phyloP scores from a whole-genome alignment of 2,797 vertebrate genomes.

The Lophius americanus region DNA sequence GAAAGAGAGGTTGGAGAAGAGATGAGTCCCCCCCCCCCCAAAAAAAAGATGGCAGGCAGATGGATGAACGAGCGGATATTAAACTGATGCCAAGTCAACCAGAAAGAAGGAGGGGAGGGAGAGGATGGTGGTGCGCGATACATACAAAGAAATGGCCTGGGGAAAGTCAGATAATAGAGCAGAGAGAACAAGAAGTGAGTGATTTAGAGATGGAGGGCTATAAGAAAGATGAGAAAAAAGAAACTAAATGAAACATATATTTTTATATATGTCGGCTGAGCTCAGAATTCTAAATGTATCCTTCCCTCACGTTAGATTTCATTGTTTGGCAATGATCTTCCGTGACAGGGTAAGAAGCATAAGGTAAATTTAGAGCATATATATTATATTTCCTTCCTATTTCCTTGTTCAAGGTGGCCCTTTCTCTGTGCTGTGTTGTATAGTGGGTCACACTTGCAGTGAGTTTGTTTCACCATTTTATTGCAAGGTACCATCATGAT shows the following conservation, averaged over 20 bases:
- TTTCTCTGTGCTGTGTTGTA: neutral
- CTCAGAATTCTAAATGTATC: slow-evolving; percentile 1
- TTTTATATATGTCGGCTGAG: slow-evolving; percentile 19
- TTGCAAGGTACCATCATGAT: neutral
- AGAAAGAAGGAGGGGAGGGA: slow-evolving; percentile 29
- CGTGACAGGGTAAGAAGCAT: neutral
- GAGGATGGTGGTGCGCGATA: neutral
- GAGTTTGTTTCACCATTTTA: slow-evolving; percentile 22
- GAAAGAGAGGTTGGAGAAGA: slow-evolving; percentile 53
- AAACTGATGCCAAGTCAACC: slow-evolving; percentile 66
- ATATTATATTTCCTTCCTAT: too few species aligned
- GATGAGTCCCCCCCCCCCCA: slow-evolving; percentile 27
- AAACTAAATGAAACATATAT: slow-evolving; percentile 29
- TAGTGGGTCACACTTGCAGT: neutral
- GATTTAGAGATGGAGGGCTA: slow-evolving; percentile 34
- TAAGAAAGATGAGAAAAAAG: slow-evolving; percentile 20
- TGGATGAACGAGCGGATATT: slow-evolving; percentile 61
- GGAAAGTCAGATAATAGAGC: slow-evolving; percentile 63
- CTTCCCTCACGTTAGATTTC: neutral
- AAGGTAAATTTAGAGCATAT: too few species aligned
- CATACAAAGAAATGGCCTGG: slow-evolving; percentile 53
- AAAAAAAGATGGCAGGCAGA: slow-evolving; percentile 47
- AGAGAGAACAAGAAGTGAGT: slow-evolving; percentile 52
- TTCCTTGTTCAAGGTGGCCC: neutral
- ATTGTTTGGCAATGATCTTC: neutral